Evolutionary conservation across 2,888 invertebrate genomes (phyloP).

Genomic region (Troglohyphantes excavatus): DNA sequence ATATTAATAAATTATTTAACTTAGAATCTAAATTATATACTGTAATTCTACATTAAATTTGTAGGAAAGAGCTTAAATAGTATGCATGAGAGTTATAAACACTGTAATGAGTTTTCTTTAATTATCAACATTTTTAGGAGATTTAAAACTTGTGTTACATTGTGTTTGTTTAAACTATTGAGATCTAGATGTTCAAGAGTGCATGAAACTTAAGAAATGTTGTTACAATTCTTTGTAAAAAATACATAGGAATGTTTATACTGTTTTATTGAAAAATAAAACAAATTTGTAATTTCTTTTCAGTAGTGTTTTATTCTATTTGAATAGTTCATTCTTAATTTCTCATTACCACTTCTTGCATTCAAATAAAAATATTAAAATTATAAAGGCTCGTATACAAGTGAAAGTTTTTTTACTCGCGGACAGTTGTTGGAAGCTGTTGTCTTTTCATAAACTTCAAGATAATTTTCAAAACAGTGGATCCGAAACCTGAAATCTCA

Average conservation of each 20-base stretch:
- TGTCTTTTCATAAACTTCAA: too few species aligned
- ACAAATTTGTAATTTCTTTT: constrained; percentile 4
- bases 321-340: too few species aligned
- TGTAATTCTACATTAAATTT: constrained; percentile 4
- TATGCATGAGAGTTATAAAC: not conserved
- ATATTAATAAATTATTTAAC: too few species aligned
- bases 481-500: too few species aligned
- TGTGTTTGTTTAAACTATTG: constrained; percentile 5
- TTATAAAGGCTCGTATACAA: too few species aligned
- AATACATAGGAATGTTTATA: constrained; percentile 9
- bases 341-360: too few species aligned
- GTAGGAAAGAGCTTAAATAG: constrained; percentile 9
- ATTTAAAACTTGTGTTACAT: not conserved
- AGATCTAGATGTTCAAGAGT: constrained; percentile 5
- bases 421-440: too few species aligned
- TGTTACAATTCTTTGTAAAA: not conserved
- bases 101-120: not conserved
- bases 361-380: too few species aligned
- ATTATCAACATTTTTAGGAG: not conserved
- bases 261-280: constrained; percentile 9
- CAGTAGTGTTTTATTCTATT: too few species aligned
- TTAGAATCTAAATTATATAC: not conserved
- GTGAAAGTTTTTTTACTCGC: too few species aligned
- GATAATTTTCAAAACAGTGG: too few species aligned
- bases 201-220: constrained; percentile 4